Base-by-base conservation (phyloP, 2,888 invertebrate species). In the Anticlea derivata region DNA sequence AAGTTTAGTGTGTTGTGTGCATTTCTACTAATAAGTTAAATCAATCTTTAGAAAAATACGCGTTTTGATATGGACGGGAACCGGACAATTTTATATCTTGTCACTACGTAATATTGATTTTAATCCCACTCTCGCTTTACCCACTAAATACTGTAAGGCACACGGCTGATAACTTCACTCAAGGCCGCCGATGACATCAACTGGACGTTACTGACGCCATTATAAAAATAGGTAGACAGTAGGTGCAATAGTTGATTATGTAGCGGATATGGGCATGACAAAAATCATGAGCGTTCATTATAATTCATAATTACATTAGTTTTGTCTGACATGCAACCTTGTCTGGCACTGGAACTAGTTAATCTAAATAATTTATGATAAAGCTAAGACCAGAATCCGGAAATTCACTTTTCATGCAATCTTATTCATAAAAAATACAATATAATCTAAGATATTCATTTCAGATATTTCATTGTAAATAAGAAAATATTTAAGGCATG, bases 381-480 rank as follows among this genome's bases (percentile, higher is more conserved):
- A 80, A 83, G 76, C 83, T 84, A 78, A 70, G 79, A 83, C 84
- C 84, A 83, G 81, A 73, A 76, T 67, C 55, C 60, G 50, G 47
- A 54, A 58, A 50, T 58, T 51, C 22, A 55, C 40, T 50, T 48
- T 52, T 52, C 43, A 44, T 31, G 54, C 55, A 65, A 64, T 58
- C 64, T 66, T 61, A 62, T 64, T 50, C 54, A 61, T 61, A 61
- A 66, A 40, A 41, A 68, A 69, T 58, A 64, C 55, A 64, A 50
- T 56, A 60, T 52, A 55, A 56, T 52, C 49, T 40, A 58, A 63
- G 17, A 49, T 52, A 52, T 49, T n/a, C 54, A 45, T 58, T 60
- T 55, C 47, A 52, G 48, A 50, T 58, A 57, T 55, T 54, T 52
- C 58, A 61, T 61, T 55, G 54, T 65, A 64, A 68, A 66, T 37